These are phyloP conservation scores for Trichogramma evanescens DNA, from an alignment of 2,888 invertebrate species.

Conservation along the genomic window DNA sequence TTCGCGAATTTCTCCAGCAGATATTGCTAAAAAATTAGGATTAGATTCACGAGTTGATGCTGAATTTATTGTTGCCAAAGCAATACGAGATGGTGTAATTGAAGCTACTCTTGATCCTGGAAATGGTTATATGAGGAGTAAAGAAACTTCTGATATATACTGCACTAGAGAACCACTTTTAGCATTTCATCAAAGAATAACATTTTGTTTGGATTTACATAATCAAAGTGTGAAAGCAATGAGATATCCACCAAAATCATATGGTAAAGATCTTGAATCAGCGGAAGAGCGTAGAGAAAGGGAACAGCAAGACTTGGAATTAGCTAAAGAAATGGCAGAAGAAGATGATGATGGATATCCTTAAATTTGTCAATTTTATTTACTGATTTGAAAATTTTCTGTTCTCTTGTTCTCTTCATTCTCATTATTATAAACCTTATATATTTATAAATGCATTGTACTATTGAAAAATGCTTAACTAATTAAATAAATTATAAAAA, in stretches of 20 bases:
- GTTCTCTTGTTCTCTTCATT: conserved; percentile 8
- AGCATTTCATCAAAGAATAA: conserved; percentile 94
- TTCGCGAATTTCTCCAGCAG: conserved; percentile 89
- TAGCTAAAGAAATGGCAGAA: conserved; percentile 99
- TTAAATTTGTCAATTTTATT: conserved; percentile 33
- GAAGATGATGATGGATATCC: conserved; percentile 92
- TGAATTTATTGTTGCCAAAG: conserved; percentile 97
- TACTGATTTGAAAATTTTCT: conserved; percentile 8
- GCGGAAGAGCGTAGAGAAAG: conserved; percentile 93
- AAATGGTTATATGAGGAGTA: conserved; percentile 93
- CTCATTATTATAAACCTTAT: background rate
- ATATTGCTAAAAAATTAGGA: conserved; percentile 89
- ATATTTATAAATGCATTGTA: too few species aligned
- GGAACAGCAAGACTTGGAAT: conserved; percentile 95
- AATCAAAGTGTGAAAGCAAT: conserved; percentile 99
- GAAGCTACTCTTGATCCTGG: conserved; percentile 95
- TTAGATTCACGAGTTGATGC: conserved; percentile 96
- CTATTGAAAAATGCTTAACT: too few species aligned
- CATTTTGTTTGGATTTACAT: conserved; percentile 94
- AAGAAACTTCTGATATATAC: conserved; percentile 94
- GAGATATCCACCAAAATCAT: conserved; percentile 98
- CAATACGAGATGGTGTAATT: conserved; percentile 96
- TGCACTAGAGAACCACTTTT: conserved; percentile 92
- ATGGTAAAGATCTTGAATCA: conserved; percentile 95
- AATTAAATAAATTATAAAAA: too few species aligned